phyloP scores from a whole-genome alignment of 2,888 invertebrate genomes.

The Microctonus brassicae region DNA sequence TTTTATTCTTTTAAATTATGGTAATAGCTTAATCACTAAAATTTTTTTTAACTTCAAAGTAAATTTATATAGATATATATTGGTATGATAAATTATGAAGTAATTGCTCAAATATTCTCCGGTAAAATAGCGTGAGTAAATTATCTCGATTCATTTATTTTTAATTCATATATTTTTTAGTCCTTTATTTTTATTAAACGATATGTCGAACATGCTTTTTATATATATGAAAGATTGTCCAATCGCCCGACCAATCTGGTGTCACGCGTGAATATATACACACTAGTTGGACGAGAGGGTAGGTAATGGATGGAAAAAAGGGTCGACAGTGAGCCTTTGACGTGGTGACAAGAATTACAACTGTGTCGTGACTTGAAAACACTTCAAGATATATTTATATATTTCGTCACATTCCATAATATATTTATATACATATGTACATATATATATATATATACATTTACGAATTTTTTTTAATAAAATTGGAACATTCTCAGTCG shows the following conservation, averaged over 20 bases:
- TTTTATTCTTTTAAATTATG: neutral
- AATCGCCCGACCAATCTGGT: neutral
- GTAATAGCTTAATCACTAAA: constrained; percentile 1
- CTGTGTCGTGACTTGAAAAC: constrained; percentile 16
- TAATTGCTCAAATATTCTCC: neutral
- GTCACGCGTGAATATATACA: neutral
- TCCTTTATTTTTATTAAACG: neutral
- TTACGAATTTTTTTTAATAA: neutral
- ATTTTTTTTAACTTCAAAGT: neutral
- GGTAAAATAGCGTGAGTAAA: neutral
- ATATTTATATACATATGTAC: neutral
- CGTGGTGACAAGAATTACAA: constrained; percentile 8
- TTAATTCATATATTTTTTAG: neutral
- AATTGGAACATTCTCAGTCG: neutral
- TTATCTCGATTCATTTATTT: neutral
- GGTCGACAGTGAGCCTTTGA: neutral
- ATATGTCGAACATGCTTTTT: neutral
- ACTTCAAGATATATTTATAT: neutral
- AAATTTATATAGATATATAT: too few relatives aligned
- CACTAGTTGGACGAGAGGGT: neutral
- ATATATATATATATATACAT: neutral
- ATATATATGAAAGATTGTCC: neutral
- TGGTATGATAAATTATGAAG: neutral
- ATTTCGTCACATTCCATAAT: neutral
- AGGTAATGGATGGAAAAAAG: neutral